Evolutionary conservation across 2,888 invertebrate genomes (phyloP), one percentile per base, ranked within the genome.

Genomic region (Spisula subtruncata): DNA sequence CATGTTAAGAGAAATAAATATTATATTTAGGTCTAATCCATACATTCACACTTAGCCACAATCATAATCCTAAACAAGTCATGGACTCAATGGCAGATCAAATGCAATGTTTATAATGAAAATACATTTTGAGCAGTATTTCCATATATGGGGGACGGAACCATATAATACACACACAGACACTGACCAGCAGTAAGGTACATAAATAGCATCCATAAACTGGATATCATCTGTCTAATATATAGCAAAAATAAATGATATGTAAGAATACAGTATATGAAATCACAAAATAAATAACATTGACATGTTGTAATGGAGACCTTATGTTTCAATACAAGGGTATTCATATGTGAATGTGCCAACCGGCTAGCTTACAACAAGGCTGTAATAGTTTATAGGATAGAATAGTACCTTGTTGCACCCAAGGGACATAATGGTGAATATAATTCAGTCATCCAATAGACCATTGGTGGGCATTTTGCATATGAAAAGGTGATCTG

Each of bases 111-210:
- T 66, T n/a, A 0, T 66, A 66, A 66, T 25, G 10, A 25, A 66
- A 66, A n/a, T 25, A 25, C 12, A n/a, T 60, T 66, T 25, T 4
- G 60, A 25, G 25, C 25, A 66, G 25, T 66, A 66, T 0, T 6
- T 66, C 60, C 60, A 25, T 25, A 66, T 66, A 66, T 25, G 25
- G 60, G 25, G 25, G 25, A n/a, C 41, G n/a, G 25, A 25, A 66
- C 10, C n/a, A 66, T 20, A 66, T n/a, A 66, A 60, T 60, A 60
- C 83, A 83, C 29, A 35, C 29, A 20, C 25, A 46, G 14, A 81
- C n/a, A 86, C 86, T 86, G 86, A 51, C 82, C 86, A 86, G 86
- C 86, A 86, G 82, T 82, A n/a, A 18, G 25, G 86, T 86, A 86
- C 25, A 48, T 29, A 41, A 41, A 41, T 8, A 41, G 4, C 4